Evolutionary conservation across 2,888 invertebrate species (phyloP).

Genomic region (Thereva unica): DNA sequence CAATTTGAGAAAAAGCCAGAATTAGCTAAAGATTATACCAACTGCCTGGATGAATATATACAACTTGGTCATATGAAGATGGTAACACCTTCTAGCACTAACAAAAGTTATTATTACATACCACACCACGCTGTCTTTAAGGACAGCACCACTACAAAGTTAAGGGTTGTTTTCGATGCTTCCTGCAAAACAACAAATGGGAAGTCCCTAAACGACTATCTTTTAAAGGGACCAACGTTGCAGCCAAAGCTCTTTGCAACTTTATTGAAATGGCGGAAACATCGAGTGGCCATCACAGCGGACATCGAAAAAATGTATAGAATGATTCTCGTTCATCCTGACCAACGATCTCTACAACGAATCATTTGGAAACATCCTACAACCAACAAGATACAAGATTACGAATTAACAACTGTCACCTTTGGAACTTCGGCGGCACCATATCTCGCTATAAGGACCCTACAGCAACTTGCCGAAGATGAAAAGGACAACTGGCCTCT

Average conservation of each 20-base stretch:
- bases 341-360: not conserved
- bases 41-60: not conserved
- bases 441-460: too few species aligned
- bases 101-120: not conserved
- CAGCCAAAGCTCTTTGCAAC: constrained; percentile 7
- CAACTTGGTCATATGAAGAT: not conserved
- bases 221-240: constrained; percentile 3
- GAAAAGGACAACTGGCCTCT: not conserved
- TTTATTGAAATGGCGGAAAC: constrained; percentile 4
- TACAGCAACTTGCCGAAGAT: constrained; percentile 9
- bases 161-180: not conserved
- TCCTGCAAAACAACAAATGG: not conserved
- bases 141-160: not conserved
- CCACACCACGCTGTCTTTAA: constrained; percentile 4
- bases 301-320: not conserved
- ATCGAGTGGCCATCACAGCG: not conserved
- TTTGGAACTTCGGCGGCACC: not conserved
- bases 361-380: not conserved
- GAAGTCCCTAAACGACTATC: constrained; percentile 9
- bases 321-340: not conserved
- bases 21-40: not conserved
- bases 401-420: not conserved
- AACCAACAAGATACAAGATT: not conserved
- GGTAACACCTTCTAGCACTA: not conserved
- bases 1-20: not conserved